A percentile compares a stretch with the other conserved stretches of the same genome.
phyloP scores from a whole-genome alignment of 2,113 vertebrate genomes.

The Phalacrocorax pelagicus region DNA sequence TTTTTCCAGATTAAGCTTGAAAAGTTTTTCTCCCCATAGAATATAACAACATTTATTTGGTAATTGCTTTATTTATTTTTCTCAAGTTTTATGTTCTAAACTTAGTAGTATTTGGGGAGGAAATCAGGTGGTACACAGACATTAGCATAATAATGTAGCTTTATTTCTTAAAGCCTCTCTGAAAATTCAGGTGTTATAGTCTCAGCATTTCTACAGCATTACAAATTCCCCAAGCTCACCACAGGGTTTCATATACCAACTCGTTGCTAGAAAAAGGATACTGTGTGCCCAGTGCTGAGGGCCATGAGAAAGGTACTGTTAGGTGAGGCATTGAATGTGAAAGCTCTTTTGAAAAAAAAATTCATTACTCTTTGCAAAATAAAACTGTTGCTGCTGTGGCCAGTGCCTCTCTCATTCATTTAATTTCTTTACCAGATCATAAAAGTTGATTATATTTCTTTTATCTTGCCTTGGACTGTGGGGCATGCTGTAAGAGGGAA shows the following conservation, averaged over 20 bases:
- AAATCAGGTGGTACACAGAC: background rate
- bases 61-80: background rate
- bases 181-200: background rate
- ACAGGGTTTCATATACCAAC: background rate
- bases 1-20: background rate
- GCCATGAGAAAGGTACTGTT: background rate
- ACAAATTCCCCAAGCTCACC: background rate
- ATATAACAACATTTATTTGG: background rate
- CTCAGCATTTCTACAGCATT: background rate
- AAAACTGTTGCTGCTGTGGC: background rate
- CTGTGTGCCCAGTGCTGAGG: background rate
- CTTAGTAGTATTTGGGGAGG: background rate
- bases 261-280: background rate
- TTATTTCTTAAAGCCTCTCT: background rate
- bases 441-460: background rate
- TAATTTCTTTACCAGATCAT: background rate
- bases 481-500: background rate
- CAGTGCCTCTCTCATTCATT: background rate
- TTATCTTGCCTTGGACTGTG: background rate
- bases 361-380: background rate
- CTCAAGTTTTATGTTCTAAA: background rate
- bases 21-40: background rate
- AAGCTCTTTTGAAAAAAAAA: background rate
- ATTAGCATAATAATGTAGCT: background rate
- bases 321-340: background rate